Evolutionary conservation across 2,797 vertebrate species (phyloP).

Genomic region (Darevskia mixta): DNA sequence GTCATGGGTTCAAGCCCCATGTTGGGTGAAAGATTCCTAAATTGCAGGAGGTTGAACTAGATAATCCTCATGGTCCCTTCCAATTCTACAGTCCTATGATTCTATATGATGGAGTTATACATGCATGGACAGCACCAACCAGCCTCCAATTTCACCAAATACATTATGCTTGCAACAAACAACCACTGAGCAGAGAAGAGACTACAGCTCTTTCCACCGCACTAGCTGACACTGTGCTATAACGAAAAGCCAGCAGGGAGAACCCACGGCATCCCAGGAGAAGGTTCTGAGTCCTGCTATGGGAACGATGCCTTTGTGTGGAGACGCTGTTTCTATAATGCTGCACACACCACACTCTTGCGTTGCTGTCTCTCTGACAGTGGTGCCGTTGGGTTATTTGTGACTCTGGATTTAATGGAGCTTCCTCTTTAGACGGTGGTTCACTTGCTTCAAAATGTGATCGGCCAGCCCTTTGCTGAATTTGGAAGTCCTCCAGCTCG

Average conservation of each 20-base stretch:
- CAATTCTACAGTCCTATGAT: too few species aligned
- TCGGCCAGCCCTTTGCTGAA: too few species aligned
- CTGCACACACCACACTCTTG: not conserved
- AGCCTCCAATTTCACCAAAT: not conserved
- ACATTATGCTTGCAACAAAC: not conserved
- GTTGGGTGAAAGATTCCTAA: too few species aligned
- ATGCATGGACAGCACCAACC: not conserved
- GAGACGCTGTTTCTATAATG: not conserved
- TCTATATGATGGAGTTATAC: not conserved
- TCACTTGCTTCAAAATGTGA: too few species aligned
- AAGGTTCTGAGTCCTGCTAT: not conserved
- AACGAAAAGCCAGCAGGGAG: not conserved
- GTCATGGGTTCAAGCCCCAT: too few species aligned
- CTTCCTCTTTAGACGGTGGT: too few species aligned
- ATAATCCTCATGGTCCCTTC: too few species aligned
- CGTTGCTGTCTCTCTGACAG: too few species aligned
- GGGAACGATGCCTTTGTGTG: not conserved
- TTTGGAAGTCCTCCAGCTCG: too few species aligned
- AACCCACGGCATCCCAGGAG: not conserved
- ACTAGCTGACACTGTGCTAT: not conserved
- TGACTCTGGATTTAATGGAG: too few species aligned
- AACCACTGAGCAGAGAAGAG: not conserved
- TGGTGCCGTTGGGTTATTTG: too few species aligned
- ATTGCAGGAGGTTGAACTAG: too few species aligned
- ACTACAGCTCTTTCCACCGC: not conserved